Conservation (phyloP, 2,797 vertebrate species). For the Mycteria americana region DNA sequence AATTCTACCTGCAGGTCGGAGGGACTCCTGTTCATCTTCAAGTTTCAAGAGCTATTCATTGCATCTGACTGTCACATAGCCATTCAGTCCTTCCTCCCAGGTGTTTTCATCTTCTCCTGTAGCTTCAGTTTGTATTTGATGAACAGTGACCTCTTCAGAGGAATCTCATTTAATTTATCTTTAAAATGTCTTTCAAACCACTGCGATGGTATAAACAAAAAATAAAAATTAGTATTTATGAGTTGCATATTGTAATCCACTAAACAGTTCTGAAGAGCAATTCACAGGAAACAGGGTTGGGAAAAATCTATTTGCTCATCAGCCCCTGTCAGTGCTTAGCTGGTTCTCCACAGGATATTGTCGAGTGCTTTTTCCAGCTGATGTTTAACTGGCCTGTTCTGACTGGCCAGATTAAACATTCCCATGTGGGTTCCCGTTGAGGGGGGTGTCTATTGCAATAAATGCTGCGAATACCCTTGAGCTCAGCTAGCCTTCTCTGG, state of each 20-base stretch:
- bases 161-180: neutral
- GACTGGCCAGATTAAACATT: constrained; percentile 34
- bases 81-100: neutral
- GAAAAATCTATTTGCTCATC: constrained; percentile 35
- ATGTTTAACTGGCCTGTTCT: constrained; percentile 17
- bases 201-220: neutral
- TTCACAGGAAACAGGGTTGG: neutral
- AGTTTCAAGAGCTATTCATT: neutral
- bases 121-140: neutral
- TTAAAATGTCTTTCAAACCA: neutral
- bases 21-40: neutral
- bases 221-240: neutral
- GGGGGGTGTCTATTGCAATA: neutral
- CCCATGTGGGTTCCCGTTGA: neutral
- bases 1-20: neutral
- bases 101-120: neutral
- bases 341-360: constrained; percentile 19
- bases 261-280: neutral
- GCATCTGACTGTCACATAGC: neutral
- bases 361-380: constrained; percentile 47
- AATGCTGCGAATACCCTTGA: neutral
- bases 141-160: neutral
- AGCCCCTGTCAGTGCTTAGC: constrained; percentile 19
- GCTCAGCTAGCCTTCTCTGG: neutral
- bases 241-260: neutral